phyloP scores from a whole-genome alignment of 2,888 invertebrate species.

The Acanthopleura granulata region DNA sequence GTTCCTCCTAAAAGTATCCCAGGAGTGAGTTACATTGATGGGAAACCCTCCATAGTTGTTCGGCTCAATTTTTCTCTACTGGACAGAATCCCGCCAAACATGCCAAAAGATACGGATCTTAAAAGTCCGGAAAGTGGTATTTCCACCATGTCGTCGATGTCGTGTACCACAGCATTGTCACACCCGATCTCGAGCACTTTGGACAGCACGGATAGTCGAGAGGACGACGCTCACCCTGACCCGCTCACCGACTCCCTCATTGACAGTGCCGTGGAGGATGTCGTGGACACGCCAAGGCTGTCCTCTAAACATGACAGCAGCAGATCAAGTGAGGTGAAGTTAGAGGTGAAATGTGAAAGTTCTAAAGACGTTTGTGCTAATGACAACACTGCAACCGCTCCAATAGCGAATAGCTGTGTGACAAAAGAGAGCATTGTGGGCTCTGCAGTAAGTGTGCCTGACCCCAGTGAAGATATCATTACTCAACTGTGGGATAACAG shows the following conservation, averaged over 20 bases:
- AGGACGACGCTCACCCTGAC: neutral
- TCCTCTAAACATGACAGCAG: neutral
- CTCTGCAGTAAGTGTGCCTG: neutral
- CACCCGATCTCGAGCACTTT: neutral
- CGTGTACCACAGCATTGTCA: slow-evolving; percentile 6
- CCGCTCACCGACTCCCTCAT: neutral
- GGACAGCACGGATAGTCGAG: neutral
- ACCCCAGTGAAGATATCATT: slow-evolving; percentile 9
- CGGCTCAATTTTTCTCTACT: slow-evolving; percentile 35
- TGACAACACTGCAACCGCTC: neutral
- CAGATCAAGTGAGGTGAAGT: neutral
- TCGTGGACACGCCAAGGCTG: neutral
- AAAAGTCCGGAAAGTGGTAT: neutral
- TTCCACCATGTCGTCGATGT: slow-evolving; percentile 1
- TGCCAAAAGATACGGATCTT: neutral
- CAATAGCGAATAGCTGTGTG: neutral
- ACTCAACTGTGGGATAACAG: neutral
- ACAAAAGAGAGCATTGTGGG: neutral
- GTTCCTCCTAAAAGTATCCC: neutral
- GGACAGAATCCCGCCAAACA: slow-evolving; percentile 1
- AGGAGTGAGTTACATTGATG: slow-evolving; percentile 29
- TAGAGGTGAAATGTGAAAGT: neutral
- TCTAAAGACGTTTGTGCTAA: neutral
- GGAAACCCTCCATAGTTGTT: slow-evolving; percentile 36
- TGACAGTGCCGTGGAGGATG: slow-evolving; percentile 15